phyloP scores from a whole-genome alignment of 2,113 vertebrate species.

The Felis chaus region DNA sequence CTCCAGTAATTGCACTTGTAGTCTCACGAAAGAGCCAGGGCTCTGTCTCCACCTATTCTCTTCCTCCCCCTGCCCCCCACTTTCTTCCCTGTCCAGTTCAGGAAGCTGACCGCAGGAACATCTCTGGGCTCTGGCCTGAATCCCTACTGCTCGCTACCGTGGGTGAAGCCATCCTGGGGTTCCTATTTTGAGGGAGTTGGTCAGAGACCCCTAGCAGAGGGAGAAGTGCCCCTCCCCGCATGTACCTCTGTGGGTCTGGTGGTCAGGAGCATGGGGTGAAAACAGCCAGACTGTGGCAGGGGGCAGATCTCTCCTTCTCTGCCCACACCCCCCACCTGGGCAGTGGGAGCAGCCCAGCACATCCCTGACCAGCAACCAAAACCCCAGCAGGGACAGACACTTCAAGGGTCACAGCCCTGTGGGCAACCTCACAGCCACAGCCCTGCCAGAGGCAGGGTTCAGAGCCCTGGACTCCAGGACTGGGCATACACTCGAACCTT shows the following conservation, averaged over 20 bases:
- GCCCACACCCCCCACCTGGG: background rate
- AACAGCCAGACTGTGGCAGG: background rate
- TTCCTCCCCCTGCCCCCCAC: too few relatives aligned
- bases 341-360: background rate
- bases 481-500: background rate
- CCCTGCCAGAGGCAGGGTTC: background rate
- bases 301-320: background rate
- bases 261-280: background rate
- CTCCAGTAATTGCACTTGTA: background rate
- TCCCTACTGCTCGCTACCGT: background rate
- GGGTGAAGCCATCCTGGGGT: background rate
- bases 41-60: background rate
- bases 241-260: constrained; percentile 2
- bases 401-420: background rate
- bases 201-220: background rate
- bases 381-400: background rate
- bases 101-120: background rate
- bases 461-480: background rate
- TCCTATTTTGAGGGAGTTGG: background rate
- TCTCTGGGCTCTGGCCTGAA: background rate
- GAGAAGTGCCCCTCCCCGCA: background rate
- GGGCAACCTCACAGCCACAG: background rate
- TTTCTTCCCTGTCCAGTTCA: background rate
- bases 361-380: background rate
- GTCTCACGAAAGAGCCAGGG: background rate